Evolutionary conservation across 2,797 vertebrate genomes (phyloP), one percentile per base, ranked within the genome.

Genomic region (Capromys pilorides): DNA sequence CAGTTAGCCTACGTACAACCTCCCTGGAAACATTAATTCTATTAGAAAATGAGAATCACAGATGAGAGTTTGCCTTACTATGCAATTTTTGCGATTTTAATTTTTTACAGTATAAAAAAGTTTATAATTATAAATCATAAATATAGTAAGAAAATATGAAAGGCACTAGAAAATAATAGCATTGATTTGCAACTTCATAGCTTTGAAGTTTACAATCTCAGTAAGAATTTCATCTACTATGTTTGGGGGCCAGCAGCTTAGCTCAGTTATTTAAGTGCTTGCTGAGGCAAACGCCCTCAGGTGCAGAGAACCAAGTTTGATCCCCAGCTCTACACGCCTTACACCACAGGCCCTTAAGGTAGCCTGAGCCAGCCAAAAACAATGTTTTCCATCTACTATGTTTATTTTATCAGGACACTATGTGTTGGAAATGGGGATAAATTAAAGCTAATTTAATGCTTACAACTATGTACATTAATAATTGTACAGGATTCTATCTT

Each of bases 181-280:
- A 86, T 39, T 64, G 69, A 92, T n/a, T 83, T 83, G 33, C 9
- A 89, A 81, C 24, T 59, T 91, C 36, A 36, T 41, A 91, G 75
- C 45, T 39, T 57, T 73, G 22, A 89, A 91, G 59, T 92, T 14
- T 79, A 69, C 83, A 77, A 67, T 31, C 71, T 73, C 61, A 83
- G 54, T 64, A 36, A 96, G 59, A 84, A 88, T 26, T 81, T 85
- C 59, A n/a, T n/a, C n/a, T n/a, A n/a, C n/a, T n/a, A n/a, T n/a
- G n/a, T n/a, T n/a, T n/a, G n/a, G n/a, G n/a, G n/a, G n/a, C n/a
- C n/a, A n/a, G n/a, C n/a, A n/a, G n/a, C n/a, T n/a, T n/a, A n/a
- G n/a, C n/a, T n/a, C n/a, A n/a, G n/a, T n/a, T n/a, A n/a, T n/a
- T n/a, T n/a, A n/a, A n/a, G n/a, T n/a, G n/a, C n/a, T n/a, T n/a